Evolutionary conservation across 2,888 invertebrate species (phyloP).

Genomic region (Drosophila neotestacea): DNA sequence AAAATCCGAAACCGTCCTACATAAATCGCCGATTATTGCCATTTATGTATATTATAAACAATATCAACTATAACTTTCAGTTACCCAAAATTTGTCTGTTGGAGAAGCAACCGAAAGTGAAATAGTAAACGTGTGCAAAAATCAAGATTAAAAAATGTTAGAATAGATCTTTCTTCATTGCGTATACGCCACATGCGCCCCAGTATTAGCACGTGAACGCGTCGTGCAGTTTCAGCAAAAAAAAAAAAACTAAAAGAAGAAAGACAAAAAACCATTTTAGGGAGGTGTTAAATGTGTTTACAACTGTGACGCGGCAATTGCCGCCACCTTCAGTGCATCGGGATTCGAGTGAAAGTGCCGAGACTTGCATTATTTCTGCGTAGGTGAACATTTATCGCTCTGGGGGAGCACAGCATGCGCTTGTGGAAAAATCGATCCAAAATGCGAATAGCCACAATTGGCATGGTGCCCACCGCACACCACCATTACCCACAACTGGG

Average conservation of each 20-base stretch:
- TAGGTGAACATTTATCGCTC: conserved; percentile 71
- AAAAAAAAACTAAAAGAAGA: conserved; percentile 6
- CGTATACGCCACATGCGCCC: conserved; percentile 62
- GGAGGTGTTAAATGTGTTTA: conserved; percentile 70
- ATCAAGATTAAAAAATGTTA: conserved; percentile 28
- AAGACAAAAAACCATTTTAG: conserved; percentile 14
- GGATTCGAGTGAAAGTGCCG: conserved; percentile 68
- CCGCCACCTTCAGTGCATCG: conserved; percentile 41
- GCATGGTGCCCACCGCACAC: conserved; percentile 37
- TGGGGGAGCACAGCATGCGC: conserved; percentile 59
- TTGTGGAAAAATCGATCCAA: conserved; percentile 74
- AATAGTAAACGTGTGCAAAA: conserved; percentile 57
- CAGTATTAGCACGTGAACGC: conserved; percentile 7
- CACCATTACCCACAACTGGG: conserved; percentile 56
- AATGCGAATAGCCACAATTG: conserved; percentile 67
- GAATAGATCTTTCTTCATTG: conserved; percentile 29
- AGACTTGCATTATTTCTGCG: conserved; percentile 73
- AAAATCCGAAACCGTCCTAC: conserved; percentile 56
- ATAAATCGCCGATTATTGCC: conserved; percentile 39
- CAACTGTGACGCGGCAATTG: conserved; percentile 50
- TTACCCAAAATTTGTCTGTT: conserved; percentile 23
- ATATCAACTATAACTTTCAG: conserved; percentile 43
- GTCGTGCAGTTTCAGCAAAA: conserved; percentile 42
- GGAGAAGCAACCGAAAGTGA: conserved; percentile 45
- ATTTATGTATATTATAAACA: conserved; percentile 18